Percentiles rank a stretch among this genome's conserved stretches.
Conservation (phyloP, 2,113 vertebrate species). For the Clarias macrocephalus region DNA sequence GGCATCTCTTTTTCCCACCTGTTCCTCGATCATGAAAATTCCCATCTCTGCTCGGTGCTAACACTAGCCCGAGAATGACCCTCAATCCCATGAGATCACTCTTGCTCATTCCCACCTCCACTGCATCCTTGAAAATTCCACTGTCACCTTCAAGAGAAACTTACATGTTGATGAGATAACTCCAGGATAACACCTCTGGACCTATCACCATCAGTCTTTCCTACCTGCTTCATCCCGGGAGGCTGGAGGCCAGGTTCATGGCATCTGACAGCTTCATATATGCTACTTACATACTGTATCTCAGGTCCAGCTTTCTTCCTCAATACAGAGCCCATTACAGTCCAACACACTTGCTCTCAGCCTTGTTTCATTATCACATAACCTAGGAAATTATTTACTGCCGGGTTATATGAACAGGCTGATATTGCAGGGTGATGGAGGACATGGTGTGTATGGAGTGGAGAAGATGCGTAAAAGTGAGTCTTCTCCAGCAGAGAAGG, state of each 20-base stretch:
- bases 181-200: not conserved
- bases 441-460: not conserved
- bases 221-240: not conserved
- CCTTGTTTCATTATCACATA: not conserved
- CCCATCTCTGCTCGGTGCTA: not conserved
- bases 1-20: not conserved
- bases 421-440: not conserved
- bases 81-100: not conserved
- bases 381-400: not conserved
- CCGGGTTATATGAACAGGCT: constrained; percentile 1
- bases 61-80: not conserved
- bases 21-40: not conserved
- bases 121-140: no score
- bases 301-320: not conserved
- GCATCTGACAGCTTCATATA: constrained; percentile 13
- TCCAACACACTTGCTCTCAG: not conserved
- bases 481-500: constrained; percentile 11
- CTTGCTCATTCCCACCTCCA: not conserved
- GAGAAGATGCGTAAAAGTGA: not conserved
- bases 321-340: not conserved
- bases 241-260: not conserved
- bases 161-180: not conserved
- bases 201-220: not conserved
- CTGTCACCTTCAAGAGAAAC: not conserved
- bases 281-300: not conserved